Evolutionary conservation across 2,113 vertebrate species (phyloP), one percentile per base, ranked within the genome.

Genomic region (Globicephala melas): DNA sequence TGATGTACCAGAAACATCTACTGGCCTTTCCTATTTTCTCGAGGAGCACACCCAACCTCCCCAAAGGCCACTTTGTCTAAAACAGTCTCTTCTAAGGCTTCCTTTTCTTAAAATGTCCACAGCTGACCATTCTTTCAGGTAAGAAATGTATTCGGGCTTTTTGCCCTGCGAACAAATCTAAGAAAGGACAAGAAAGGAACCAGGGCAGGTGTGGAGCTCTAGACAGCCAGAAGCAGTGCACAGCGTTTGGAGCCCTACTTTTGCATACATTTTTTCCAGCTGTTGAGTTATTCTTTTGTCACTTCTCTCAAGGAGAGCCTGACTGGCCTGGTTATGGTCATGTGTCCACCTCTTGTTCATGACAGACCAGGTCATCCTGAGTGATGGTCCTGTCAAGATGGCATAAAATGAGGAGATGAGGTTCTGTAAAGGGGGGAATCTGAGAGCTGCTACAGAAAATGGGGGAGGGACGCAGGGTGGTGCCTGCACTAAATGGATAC

Each of bases 51-150:
- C 4, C 18, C 38, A 70, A 17, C 8, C 44, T 44, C 36, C 62
- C 26, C 81, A 31, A 44, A 81, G 41, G 9, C 76, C 14, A 8
- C 38, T 33, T 38, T 31, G 15, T 67, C 26, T 67, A 21, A 53
- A 83, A 68, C 4, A 50, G 4, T n/a, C 73, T 91, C 68, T 96
- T 55, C 67, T 4, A 68, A 38, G 41, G 0, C 38, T 84, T 92
- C 33, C 17, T 96, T 83, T 90, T 60, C 41, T 80, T 70, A 38
- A 92, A 60, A 82, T n/a, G 70, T 44, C 73, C 80, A 58, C 12
- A 33, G 38, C 47, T 76, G 50, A 55, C 33, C 18, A 18, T 82
- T 86, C n/a, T 89, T 89, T 41, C 21, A 23, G 58, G 60, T 67
- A 80, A 89, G 31, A 67, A 87, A n/a, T 63, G 38, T 38, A 38